Base-by-base conservation (phyloP, 1,140 invertebrate species). In the Drosophila kurseongensis region DNA sequence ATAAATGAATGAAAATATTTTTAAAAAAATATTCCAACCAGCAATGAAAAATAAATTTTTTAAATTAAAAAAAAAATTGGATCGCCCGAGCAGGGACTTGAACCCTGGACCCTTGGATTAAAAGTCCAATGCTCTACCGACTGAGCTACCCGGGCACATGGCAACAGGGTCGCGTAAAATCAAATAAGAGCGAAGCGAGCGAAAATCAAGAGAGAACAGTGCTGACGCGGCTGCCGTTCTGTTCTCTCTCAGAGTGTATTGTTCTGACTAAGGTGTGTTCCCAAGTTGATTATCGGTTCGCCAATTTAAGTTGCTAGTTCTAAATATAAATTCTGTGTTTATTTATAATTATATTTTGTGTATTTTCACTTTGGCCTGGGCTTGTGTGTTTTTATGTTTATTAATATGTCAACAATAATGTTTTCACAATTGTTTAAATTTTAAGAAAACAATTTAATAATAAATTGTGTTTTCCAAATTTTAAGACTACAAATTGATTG, bases 121-220 rank as follows among this genome's bases (percentile, higher is more conserved):
- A 95, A 95, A 95, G 95, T 95, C 95, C 95, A 84, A 96, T 97
- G 96, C 96, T 97, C 96, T 96, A 96, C 96, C 96, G 96, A 97
- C 95, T 96, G 95, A 96, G 95, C 95, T 96, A 96, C 95, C 95
- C 95, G 95, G 95, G 95, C 95, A 47, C 41, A 35, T 75, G 57
- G 4, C 9, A 8, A 1, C 0, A 1, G 29, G 16, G 4, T 18
- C 9, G 44, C 63, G 5, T 27, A 57, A 69, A 83, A 32, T 0
- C 36, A 5, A 47, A 69, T 47, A 68, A 63, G 29, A 55, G 60
- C 29, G 27, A 63, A 27, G 40, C 13, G 13, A 2, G 44, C 55
- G 14, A n/a, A 48, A 66, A 29, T 48, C 35, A 59, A 71, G 42
- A 71, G 40, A 12, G 36, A 27, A n/a, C 3, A 52, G 8, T 41